Evolutionary conservation across 2,797 vertebrate species (phyloP), one percentile per base, ranked within the genome.

Genomic region (Glossophaga mutica): DNA sequence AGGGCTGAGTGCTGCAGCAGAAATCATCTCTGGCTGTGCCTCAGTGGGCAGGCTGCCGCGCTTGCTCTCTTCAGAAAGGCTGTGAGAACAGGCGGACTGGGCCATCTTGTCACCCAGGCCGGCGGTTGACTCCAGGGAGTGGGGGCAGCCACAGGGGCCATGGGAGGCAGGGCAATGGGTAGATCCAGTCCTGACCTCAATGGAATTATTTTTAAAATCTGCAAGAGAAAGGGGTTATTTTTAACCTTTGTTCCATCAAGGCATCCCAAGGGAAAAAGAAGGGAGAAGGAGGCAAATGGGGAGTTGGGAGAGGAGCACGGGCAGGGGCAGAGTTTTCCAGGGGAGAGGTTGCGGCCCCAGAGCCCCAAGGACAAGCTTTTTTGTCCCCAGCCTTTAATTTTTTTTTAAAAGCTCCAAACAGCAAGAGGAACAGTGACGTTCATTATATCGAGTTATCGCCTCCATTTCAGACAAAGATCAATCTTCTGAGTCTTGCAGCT

Each of bases 361-460:
- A 68, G 67, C 87, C 90, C 87, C 3, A 12, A 78, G 39, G 81
- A 87, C 29, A 11, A 32, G 89, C 50, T 86, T 73, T 71, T 50
- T 81, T 94, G 93, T 95, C 89, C 91, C 89, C 3, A 85, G 88
- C 48, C 70, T 94, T 95, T 95, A 96, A 88, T 94, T 93, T 94
- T 94, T 90, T 94, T 96, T 97, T 91, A 95, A 96, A 96, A 94
- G 90, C 93, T 97, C 89, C 87, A 82, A 94, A 94, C 95, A 95
- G 96, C 87, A 87, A 95, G 95, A 96, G 84, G 95, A 85, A 90
- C 87, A 68, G 87, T 81, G 55, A 94, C 97, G 95, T 98, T 98
- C 97, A 97, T 98, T 97, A 96, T 96, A 93, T 97, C 95, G 83
- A 97, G 97, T 98, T 98, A 98, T 97, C 97, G 96, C 96, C 94